Percentiles rank a stretch among this genome's conserved stretches.
phyloP scores from a whole-genome alignment of 2,797 vertebrate genomes.

The Amphiprion clarkii region DNA sequence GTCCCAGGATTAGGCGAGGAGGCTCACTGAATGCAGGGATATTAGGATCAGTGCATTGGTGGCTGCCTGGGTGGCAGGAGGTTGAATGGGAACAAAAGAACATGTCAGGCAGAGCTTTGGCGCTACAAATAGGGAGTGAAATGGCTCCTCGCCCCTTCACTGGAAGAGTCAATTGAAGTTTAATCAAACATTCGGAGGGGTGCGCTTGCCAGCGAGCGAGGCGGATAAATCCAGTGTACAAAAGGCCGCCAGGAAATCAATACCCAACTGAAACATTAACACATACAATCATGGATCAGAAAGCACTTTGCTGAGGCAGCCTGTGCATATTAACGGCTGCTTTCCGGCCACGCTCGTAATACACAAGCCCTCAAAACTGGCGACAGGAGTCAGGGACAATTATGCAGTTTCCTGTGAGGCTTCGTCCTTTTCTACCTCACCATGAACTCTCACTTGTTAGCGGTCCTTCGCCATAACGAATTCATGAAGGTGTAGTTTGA shows the following conservation, averaged over 20 bases:
- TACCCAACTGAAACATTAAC: conserved; percentile 96
- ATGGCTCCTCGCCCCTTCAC: conserved; percentile 86
- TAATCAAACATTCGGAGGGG: conserved; percentile 94
- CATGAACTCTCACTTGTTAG: conserved; percentile 58
- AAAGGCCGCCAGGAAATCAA: conserved; percentile 94
- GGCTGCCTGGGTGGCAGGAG: conserved; percentile 92
- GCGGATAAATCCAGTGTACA: conserved; percentile 90
- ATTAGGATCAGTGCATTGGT: conserved; percentile 87
- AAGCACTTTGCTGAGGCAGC: conserved; percentile 88
- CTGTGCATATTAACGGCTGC: conserved; percentile 88
- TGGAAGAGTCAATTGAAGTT: conserved; percentile 93
- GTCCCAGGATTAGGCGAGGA: conserved; percentile 87
- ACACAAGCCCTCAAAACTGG: conserved; percentile 73
- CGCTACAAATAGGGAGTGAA: conserved; percentile 89
- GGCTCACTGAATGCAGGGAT: conserved; percentile 85
- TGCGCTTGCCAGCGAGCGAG: conserved; percentile 81
- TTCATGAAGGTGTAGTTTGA: conserved; percentile 59
- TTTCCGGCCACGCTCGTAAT: conserved; percentile 82
- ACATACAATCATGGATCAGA: conserved; percentile 92
- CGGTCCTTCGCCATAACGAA: conserved; percentile 52
- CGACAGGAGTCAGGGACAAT: conserved; percentile 68
- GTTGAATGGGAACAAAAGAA: conserved; percentile 92
- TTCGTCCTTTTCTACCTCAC: conserved; percentile 30
- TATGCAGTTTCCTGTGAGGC: conserved; percentile 59
- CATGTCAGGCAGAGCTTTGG: conserved; percentile 86